Percentiles rank a stretch among this genome's conserved stretches.
phyloP scores from a whole-genome alignment of 2,888 invertebrate genomes.

The Cheilosia grossa region DNA sequence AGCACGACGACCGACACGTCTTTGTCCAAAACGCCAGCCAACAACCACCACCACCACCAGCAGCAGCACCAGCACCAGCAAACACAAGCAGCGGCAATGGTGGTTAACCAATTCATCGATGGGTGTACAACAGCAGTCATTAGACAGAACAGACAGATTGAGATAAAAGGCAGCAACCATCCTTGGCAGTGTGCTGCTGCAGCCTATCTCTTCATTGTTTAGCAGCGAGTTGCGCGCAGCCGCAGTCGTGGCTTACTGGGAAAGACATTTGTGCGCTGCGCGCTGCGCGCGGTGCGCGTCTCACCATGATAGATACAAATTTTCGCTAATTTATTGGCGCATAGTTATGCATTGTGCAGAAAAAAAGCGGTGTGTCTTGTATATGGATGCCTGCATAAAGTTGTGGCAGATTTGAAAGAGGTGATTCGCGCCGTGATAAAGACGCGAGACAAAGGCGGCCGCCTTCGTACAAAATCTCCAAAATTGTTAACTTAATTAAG shows the following conservation, averaged over 20 bases:
- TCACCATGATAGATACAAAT: slow-evolving; percentile 65
- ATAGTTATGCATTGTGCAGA: slow-evolving; percentile 54
- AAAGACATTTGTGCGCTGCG: slow-evolving; percentile 19
- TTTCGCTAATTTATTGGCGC: slow-evolving; percentile 73
- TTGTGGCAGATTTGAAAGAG: slow-evolving; percentile 14
- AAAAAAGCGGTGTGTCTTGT: slow-evolving; percentile 11
- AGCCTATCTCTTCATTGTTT: slow-evolving; percentile 56
- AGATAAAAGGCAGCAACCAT: slow-evolving; percentile 72
- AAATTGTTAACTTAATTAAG: slow-evolving; percentile 65
- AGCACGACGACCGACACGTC: slow-evolving; percentile 36
- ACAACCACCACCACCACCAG: background rate
- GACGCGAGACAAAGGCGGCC: slow-evolving; percentile 57
- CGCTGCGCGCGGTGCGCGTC: slow-evolving; percentile 1
- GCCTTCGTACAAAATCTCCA: slow-evolving; percentile 46
- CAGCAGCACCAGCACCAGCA: background rate
- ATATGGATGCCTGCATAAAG: background rate
- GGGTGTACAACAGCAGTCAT: slow-evolving; percentile 75
- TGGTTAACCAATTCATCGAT: slow-evolving; percentile 75
- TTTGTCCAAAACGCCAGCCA: slow-evolving; percentile 9
- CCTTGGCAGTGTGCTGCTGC: slow-evolving; percentile 54
- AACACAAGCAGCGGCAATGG: slow-evolving; percentile 32
- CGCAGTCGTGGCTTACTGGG: slow-evolving; percentile 48
- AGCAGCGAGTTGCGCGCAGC: slow-evolving; percentile 3
- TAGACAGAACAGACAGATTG: slow-evolving; percentile 75
- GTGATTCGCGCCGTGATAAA: slow-evolving; percentile 38